Evolutionary conservation across 2,113 vertebrate genomes (phyloP), one percentile per base, ranked within the genome.

Genomic region (Papio anubis): DNA sequence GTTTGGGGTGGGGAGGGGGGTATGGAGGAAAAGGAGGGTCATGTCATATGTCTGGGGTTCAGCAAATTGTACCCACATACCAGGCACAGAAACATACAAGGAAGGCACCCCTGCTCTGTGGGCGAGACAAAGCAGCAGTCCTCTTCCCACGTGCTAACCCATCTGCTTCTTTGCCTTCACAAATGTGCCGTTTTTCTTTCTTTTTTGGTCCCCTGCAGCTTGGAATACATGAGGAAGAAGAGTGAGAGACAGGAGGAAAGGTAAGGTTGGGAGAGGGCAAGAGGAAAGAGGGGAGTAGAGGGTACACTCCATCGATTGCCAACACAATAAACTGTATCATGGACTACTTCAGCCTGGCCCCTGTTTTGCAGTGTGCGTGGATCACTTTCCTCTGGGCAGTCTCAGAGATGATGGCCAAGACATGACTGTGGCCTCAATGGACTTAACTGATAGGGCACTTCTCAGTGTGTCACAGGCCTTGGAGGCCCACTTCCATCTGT

Each of bases 101-200:
- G 78, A 90, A 98, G 90, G 72, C 88, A 82, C 96, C 98, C 90
- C 90, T 81, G 3, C 96, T 96, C 64, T 90, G 97, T 94, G 94
- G 96, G 98, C 9, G 93, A 97, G 90, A 95, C 94, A 88, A 66
- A 96, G 97, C 35, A 88, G 80, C 97, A 96, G 76, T 78, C 87
- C 90, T 96, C 66, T 91, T 85, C 90, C 96, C 94, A 84, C 17
- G 6, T 94, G 86, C 93, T 93, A 96, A 64, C 92, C 97, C 98
- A 97, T 98, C 98, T 97, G 96, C 81, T 93, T 70, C 96, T 95
- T 82, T 96, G 97, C 94, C 92, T 94, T 97, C 68, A 95, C 73
- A 94, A 96, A 96, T 87, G 55, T 92, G 93, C 43, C 18, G 84
- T 90, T 96, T 75, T 90, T 30, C 76, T 78, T 87, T 32, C 30